Evolutionary conservation across 2,113 vertebrate species (phyloP).

Genomic region (Gallinago paraguaiae): DNA sequence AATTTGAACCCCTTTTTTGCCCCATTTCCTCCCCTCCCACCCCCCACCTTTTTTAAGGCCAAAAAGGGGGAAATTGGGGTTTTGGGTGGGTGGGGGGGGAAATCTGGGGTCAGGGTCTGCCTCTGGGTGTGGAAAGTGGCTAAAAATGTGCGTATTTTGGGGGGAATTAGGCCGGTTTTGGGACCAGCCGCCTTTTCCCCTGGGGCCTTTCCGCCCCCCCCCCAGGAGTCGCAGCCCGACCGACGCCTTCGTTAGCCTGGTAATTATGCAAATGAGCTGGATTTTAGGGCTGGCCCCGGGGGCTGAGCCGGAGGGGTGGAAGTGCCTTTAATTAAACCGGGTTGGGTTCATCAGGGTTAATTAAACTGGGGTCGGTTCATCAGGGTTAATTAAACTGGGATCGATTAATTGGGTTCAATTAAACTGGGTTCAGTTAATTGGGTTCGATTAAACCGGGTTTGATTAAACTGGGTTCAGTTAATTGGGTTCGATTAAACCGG

Average conservation of each 20-base stretch:
- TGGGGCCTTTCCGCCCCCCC: neutral
- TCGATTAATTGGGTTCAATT: neutral
- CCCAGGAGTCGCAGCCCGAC: neutral
- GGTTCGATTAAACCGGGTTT: accelerated
- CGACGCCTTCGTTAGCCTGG: neutral
- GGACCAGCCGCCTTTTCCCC: neutral
- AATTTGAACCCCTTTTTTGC: neutral
- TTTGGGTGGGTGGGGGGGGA: too few relatives aligned
- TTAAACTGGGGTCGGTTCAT: too few relatives aligned
- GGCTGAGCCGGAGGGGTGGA: neutral
- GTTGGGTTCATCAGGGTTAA: too few relatives aligned
- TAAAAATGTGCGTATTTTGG: accelerated
- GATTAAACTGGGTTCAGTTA: neutral
- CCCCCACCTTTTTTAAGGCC: neutral
- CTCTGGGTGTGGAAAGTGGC: neutral
- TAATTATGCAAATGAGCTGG: neutral
- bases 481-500: neutral
- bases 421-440: neutral
- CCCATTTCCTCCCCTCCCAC: neutral
- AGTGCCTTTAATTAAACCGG: neutral
- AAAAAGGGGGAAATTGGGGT: neutral
- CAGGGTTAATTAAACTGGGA: too few relatives aligned
- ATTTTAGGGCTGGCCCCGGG: neutral
- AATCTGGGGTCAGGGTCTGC: accelerated
- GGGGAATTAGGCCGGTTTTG: neutral